Base-by-base conservation (phyloP, 2,797 vertebrate genomes). In the Smutsia temminckii region DNA sequence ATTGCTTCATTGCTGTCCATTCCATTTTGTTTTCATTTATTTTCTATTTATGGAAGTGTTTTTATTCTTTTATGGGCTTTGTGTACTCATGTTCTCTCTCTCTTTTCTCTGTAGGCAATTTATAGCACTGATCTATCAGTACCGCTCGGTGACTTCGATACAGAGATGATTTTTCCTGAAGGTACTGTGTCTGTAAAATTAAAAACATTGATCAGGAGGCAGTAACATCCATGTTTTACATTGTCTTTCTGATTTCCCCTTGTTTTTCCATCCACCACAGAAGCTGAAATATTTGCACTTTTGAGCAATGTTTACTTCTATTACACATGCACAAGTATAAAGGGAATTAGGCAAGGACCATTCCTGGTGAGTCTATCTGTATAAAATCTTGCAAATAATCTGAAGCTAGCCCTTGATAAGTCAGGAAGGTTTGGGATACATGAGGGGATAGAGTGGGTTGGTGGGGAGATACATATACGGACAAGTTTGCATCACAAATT, bases 121-220 rank as follows among this genome's bases (percentile, higher is more conserved):
- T 75, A 46, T 46, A n/a, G 32, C 49, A 61, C 34, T 86, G 53
- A 57, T 40, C 64, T 72, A 20, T 85, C 37, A 42, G 18, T 85
- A 49, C 23, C 7, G 23, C 34, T 93, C 53, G 6, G 55, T 93
- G 57, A 85, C 32, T 57, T 46, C 0, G 3, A 49, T 57, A 32
- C 57, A 57, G 78, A 95, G 32, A 77, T 46, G 11, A 37, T 49
- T 95, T 95, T 93, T 96, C 55, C 66, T 88, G 29, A 13, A 69
- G 16, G 6, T 77, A 72, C 9, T 34, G 5, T 21, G 27, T 51
- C 7, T 83, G 84, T 7, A 80, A 80, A 97, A 92, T 72, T 88
- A 80, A 85, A 66, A 57, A 23, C 53, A 14, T 27, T 55, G 14
- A 55, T 6, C 10, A 40, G 23, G 37, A 83, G 86, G 46, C 91